Percentiles rank a stretch among this genome's conserved stretches.
Conservation (phyloP, 2,797 vertebrate species). For the Eidolon dupreanum region DNA sequence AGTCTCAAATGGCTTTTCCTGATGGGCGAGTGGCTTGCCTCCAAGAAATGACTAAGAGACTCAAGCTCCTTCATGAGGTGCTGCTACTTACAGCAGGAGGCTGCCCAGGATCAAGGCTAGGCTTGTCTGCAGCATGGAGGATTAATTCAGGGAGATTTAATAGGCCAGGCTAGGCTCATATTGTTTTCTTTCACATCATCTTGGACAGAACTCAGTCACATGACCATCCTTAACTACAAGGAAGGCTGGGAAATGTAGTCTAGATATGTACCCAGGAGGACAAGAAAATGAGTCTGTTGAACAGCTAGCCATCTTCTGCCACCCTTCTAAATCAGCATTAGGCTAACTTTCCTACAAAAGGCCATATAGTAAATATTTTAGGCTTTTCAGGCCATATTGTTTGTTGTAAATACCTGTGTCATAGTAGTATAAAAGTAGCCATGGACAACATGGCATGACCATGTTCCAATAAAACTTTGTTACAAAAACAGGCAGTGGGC, state of each 20-base stretch:
- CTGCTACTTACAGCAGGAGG: not conserved
- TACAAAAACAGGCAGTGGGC: not conserved
- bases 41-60: constrained; percentile 5
- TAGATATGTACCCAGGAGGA: not conserved
- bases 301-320: not conserved
- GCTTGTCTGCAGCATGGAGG: not conserved
- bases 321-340: not conserved
- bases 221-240: not conserved
- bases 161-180: not conserved
- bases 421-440: not conserved
- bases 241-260: constrained; percentile 35
- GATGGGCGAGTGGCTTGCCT: not conserved
- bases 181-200: not conserved
- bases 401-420: not conserved
- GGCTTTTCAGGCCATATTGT: not conserved
- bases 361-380: not conserved
- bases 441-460: not conserved
- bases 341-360: not conserved
- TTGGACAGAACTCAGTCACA: not conserved
- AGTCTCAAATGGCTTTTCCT: constrained; percentile 32
- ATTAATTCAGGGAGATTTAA: not conserved
- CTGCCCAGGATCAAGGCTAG: not conserved
- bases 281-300: not conserved
- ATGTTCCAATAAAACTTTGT: not conserved
- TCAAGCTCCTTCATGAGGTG: not conserved